Conservation (phyloP, 2,888 invertebrate genomes). For the Tetragonula carbonaria region DNA sequence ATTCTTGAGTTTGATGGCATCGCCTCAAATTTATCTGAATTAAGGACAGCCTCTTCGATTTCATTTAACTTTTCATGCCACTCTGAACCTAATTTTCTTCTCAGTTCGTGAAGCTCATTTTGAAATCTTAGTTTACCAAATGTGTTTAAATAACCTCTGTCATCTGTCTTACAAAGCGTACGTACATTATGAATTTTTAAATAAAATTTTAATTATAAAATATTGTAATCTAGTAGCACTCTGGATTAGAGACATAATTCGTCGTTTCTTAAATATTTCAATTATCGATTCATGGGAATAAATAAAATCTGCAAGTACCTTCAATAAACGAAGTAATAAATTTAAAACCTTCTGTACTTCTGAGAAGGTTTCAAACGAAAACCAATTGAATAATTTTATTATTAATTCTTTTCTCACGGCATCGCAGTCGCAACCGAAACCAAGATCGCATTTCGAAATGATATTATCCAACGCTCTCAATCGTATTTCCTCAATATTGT, state of each 20-base stretch:
- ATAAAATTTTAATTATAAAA: neutral
- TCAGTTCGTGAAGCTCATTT: constrained; percentile 73
- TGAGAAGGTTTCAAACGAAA: constrained; percentile 85
- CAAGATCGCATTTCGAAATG: constrained; percentile 87
- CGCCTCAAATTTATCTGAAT: constrained; percentile 41
- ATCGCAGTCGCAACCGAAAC: constrained; percentile 87
- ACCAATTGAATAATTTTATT: constrained; percentile 87
- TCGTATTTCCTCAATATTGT: constrained; percentile 86
- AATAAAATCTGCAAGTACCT: constrained; percentile 82
- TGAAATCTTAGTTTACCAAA: constrained; percentile 75
- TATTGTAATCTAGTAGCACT: neutral
- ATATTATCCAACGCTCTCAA: constrained; percentile 85
- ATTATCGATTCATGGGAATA: constrained; percentile 53
- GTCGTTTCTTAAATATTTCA: neutral
- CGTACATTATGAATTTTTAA: constrained; percentile 12
- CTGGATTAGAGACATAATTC: neutral
- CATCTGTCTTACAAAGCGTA: constrained; percentile 62
- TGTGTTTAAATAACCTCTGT: constrained; percentile 68
- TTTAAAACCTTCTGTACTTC: constrained; percentile 86
- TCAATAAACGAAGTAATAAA: constrained; percentile 85
- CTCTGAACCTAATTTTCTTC: constrained; percentile 65
- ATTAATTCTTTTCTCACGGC: constrained; percentile 86
- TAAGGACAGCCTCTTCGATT: constrained; percentile 70
- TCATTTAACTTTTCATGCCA: constrained; percentile 74
- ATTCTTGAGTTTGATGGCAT: constrained; percentile 24